These are phyloP conservation scores for Scolanthus callimorphus DNA, from an alignment of 92 coral and sea anemone species.

Conservation along the genomic window DNA sequence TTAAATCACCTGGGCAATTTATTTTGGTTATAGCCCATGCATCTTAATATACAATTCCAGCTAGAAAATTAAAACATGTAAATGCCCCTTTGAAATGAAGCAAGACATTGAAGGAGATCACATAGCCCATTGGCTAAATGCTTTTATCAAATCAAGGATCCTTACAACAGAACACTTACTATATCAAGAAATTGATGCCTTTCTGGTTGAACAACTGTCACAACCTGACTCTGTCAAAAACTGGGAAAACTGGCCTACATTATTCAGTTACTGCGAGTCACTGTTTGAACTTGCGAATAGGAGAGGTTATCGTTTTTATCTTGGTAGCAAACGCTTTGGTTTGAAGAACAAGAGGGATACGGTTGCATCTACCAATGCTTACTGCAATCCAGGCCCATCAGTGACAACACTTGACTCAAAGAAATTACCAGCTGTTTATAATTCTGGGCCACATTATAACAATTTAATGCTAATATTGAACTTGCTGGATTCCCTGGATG, in stretches of 20 bases:
- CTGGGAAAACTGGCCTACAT: conserved; percentile 75
- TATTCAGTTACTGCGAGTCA: conserved; percentile 54
- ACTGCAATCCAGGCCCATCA: conserved; percentile 60
- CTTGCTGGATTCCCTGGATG: conserved; percentile 13
- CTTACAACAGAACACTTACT: conserved; percentile 46
- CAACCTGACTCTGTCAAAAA: conserved; percentile 66
- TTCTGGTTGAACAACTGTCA: conserved; percentile 45
- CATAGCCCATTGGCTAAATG: conserved; percentile 55
- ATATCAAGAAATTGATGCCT: conserved; percentile 67
- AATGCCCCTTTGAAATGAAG: conserved; percentile 25
- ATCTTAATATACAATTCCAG: too few species aligned
- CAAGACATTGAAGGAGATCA: conserved; percentile 43
- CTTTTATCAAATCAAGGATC: conserved; percentile 45
- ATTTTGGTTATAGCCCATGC: too few species aligned
- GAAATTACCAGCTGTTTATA: conserved; percentile 2
- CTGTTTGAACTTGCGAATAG: conserved; percentile 42
- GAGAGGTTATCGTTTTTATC: conserved; percentile 54
- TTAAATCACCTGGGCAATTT: too few species aligned
- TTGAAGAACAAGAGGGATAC: conserved; percentile 27
- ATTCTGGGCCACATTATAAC: conserved; percentile 43
- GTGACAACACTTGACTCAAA: conserved; percentile 25
- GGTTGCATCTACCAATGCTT: conserved; percentile 27
- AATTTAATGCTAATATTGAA: conserved; percentile 32
- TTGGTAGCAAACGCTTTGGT: conserved; percentile 59
- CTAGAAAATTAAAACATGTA: too few species aligned